phyloP scores from a whole-genome alignment of 2,113 vertebrate species.

The Abramis brama region DNA sequence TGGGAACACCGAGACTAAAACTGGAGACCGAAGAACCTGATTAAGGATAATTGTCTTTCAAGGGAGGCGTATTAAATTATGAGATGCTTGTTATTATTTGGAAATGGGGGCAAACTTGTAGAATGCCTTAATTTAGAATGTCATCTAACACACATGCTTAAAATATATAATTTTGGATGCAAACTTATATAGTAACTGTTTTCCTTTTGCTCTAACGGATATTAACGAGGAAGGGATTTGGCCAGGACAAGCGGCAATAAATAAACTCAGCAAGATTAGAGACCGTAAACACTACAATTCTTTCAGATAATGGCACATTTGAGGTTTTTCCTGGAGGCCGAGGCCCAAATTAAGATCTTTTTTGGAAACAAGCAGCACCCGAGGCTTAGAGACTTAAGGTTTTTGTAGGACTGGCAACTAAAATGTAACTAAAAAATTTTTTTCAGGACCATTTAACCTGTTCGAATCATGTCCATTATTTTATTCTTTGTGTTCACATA shows the following conservation, averaged over 20 bases:
- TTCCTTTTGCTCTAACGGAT: constrained; percentile 14
- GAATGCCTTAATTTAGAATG: not conserved
- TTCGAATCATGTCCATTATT: too few relatives aligned
- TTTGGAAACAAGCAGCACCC: not conserved
- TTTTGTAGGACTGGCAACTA: not conserved
- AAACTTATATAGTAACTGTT: not conserved
- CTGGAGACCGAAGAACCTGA: constrained; percentile 58
- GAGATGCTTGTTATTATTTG: constrained; percentile 52
- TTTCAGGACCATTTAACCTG: too few relatives aligned
- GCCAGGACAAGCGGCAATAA: not conserved
- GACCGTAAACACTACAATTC: not conserved
- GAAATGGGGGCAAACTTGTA: constrained; percentile 25
- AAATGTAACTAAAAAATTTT: too few relatives aligned
- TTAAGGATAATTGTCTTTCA: constrained; percentile 67
- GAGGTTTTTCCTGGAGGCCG: not conserved
- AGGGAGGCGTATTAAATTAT: constrained; percentile 58
- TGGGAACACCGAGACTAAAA: constrained; percentile 44
- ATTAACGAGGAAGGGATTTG: constrained; percentile 18
- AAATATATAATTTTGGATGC: not conserved
- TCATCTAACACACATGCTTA: not conserved
- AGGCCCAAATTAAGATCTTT: not conserved
- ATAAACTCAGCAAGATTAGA: not conserved
- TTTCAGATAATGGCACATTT: not conserved
- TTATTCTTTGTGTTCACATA: too few relatives aligned
- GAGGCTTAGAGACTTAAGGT: not conserved